Conservation (phyloP, 1,140 invertebrate genomes). For the Homalodisca vitripennis region DNA sequence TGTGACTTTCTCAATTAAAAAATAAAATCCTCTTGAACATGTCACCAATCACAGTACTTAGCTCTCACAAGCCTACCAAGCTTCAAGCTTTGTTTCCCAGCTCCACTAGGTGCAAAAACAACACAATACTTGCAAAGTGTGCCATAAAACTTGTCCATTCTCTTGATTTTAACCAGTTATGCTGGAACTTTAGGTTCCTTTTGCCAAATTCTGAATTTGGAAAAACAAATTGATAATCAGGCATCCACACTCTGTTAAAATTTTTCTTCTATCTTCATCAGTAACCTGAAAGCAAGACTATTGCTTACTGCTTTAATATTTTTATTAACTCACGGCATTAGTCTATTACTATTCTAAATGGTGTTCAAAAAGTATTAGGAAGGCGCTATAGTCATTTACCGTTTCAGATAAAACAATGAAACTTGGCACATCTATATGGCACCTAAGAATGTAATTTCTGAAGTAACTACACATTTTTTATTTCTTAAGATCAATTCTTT, state of each 20-base stretch:
- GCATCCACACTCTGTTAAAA: slow-evolving; percentile 11
- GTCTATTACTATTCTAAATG: no score
- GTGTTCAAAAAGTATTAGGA: no score
- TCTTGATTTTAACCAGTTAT: slow-evolving; percentile 14
- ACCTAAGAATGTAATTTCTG: no score
- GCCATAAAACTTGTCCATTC: slow-evolving; percentile 5
- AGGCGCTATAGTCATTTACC: no score
- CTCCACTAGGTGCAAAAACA: slow-evolving; percentile 3
- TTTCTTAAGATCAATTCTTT: no score
- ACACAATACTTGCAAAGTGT: slow-evolving; percentile 17
- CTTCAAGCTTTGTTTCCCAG: slow-evolving; percentile 2
- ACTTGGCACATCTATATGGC: no score
- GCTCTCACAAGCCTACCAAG: not conserved
- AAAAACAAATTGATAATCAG: not conserved
- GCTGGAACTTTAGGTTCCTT: not conserved
- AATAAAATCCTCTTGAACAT: slow-evolving; percentile 7
- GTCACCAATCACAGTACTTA: slow-evolving; percentile 3
- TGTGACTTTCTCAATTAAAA: no score
- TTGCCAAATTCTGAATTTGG: not conserved
- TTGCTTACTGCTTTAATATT: no score
- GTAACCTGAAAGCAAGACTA: slow-evolving; percentile 18
- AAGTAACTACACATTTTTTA: no score
- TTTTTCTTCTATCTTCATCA: not conserved
- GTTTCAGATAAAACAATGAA: no score
- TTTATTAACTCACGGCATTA: no score